These are phyloP conservation scores for Cepaea nemoralis DNA, from an alignment of 1,140 invertebrate genomes.

Conservation along the genomic window DNA sequence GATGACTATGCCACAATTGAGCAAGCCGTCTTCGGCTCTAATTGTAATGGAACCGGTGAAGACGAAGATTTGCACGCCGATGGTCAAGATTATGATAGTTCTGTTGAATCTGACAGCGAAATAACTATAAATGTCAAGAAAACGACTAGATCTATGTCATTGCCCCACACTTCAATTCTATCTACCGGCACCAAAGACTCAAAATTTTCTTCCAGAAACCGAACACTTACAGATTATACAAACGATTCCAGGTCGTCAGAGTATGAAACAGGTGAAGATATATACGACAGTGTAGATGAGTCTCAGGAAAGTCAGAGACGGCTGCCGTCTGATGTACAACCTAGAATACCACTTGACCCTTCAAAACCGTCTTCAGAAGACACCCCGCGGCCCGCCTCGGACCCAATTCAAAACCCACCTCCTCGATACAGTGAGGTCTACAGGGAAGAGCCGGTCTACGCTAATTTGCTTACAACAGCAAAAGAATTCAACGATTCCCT, in stretches of 20 bases:
- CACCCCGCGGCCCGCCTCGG: background rate
- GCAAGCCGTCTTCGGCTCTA: background rate
- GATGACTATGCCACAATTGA: background rate
- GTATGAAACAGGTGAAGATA: background rate
- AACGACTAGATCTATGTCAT: background rate
- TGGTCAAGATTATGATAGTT: background rate
- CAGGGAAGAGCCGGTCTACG: background rate
- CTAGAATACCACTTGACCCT: background rate
- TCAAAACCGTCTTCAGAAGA: background rate
- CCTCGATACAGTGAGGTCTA: slow-evolving; percentile 21
- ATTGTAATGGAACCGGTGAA: background rate
- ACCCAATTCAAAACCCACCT: background rate
- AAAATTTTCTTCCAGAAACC: background rate
- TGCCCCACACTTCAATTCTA: background rate
- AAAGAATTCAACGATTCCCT: background rate
- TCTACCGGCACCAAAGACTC: background rate
- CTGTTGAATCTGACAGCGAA: background rate
- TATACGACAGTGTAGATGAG: background rate
- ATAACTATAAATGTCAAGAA: background rate
- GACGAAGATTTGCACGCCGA: background rate
- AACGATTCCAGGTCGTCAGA: background rate
- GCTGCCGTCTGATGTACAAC: background rate
- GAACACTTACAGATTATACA: background rate
- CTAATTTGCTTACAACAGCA: background rate
- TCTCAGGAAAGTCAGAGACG: background rate